phyloP scores from a whole-genome alignment of 2,888 invertebrate species.

The Rugalucina vietnamica region DNA sequence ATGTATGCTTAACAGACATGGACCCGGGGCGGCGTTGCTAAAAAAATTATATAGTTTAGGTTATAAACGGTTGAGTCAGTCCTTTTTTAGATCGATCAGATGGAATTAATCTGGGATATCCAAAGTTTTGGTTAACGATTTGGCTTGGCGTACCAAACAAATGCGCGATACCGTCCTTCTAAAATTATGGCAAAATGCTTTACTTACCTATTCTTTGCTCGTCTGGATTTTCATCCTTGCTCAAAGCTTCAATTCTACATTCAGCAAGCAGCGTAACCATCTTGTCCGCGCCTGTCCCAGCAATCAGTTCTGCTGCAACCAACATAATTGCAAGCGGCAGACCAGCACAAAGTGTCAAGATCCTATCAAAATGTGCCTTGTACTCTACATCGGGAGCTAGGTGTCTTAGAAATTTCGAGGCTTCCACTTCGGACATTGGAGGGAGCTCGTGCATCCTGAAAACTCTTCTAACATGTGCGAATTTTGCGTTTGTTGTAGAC shows the following conservation, averaged over 20 bases:
- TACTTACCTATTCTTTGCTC: slow-evolving; percentile 53
- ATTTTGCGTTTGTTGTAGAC: slow-evolving; percentile 26
- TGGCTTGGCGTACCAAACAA: too few species aligned
- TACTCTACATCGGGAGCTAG: slow-evolving; percentile 33
- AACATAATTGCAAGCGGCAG: slow-evolving; percentile 57
- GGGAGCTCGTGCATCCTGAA: not conserved
- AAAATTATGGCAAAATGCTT: too few species aligned
- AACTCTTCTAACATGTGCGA: not conserved
- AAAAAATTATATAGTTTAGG: too few species aligned
- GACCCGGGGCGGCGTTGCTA: too few species aligned
- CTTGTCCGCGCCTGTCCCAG: slow-evolving; percentile 35
- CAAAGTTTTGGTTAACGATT: too few species aligned
- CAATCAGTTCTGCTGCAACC: slow-evolving; percentile 47
- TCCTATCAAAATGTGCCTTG: slow-evolving; percentile 28
- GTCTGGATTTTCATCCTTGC: slow-evolving; percentile 40
- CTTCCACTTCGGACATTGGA: slow-evolving; percentile 31
- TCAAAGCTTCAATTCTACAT: slow-evolving; percentile 52
- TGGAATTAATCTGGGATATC: too few species aligned
- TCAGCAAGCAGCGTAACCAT: slow-evolving; percentile 45
- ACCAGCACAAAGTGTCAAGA: slow-evolving; percentile 49
- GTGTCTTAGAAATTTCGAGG: slow-evolving; percentile 27
- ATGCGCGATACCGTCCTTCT: too few species aligned
- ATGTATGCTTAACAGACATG: too few species aligned
- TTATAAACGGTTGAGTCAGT: too few species aligned
- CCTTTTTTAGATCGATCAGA: too few species aligned